Evolutionary conservation across 2,113 vertebrate genomes (phyloP), one percentile per base, ranked within the genome.

Genomic region (Bostrychus sinensis): DNA sequence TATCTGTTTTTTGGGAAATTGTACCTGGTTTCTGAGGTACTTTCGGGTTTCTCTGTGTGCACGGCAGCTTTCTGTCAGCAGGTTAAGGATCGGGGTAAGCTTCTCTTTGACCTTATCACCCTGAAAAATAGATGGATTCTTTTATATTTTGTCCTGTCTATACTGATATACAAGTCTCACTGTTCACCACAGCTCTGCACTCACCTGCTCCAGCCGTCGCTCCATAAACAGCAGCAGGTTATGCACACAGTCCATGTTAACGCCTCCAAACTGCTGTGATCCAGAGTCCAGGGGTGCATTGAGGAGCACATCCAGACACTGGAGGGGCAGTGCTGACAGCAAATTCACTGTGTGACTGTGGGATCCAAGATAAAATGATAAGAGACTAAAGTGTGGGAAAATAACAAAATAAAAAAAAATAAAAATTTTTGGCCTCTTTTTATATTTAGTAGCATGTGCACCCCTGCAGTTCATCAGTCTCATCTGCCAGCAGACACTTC

Each of bases 301-400:
- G 56, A 93, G 85, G 60, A 94, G 85, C 53, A 92, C 91, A 0
- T 93, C 91, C 3, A 94, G 91, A 79, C 93, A 93, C 78, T 87
- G 85, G 25, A 93, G 89, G 16, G 93, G 93, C 79, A 98, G 84
- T 56, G 95, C 95, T 22, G 95, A 93, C 82, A 98, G 50, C 25
- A 97, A 91, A 66, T 97, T 97, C 62, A 98, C 93, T 0, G 91
- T 87, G 79, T 90, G 89, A 25, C 88, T 92, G 79, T 14, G 11
- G 66, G 62, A 50, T 54, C 17, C 43, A 55, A 36, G 9, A 60
- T 2, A 28, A 6, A 5, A 22, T 50, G 0, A 26, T 9, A 38
- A 26, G 25, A 12, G 17, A 7, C 1, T 17, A 36, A 9, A 50
- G 26, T 41, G 25, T 19, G 10, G 26, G 4, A 32, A 25, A 5